Evolutionary conservation across 2,797 vertebrate genomes (phyloP).

Genomic region (Hydrolagus colliei): DNA sequence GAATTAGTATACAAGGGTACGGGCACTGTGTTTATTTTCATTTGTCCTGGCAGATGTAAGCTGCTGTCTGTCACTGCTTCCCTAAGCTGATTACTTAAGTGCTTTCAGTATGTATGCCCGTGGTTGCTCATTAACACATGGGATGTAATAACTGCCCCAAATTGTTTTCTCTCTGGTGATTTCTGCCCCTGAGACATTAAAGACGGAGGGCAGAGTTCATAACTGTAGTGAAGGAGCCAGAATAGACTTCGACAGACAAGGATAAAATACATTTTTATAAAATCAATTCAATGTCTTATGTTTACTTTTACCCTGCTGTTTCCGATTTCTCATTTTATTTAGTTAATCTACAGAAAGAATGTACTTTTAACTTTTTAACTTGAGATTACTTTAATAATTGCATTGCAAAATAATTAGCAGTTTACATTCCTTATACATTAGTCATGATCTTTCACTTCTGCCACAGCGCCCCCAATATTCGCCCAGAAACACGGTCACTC

Average conservation of each 20-base stretch:
- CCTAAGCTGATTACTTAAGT: slow-evolving; percentile 22
- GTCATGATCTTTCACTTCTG: too few species aligned
- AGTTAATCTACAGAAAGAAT: background rate
- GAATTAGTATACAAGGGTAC: slow-evolving; percentile 8
- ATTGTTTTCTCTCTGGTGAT: background rate
- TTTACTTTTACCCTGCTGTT: slow-evolving; percentile 1
- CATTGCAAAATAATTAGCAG: too few species aligned
- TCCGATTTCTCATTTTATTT: background rate
- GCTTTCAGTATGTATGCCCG: background rate
- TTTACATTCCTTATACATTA: too few species aligned
- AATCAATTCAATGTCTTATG: background rate
- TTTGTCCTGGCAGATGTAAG: slow-evolving; percentile 16
- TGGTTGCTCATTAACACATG: background rate
- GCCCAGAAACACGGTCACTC: too few species aligned
- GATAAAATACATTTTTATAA: background rate
- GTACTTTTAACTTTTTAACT: background rate
- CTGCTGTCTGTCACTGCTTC: slow-evolving; percentile 27
- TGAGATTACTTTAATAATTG: too few species aligned
- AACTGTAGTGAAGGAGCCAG: slow-evolving; percentile 4
- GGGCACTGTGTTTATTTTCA: slow-evolving; percentile 1
- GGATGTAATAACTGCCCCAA: background rate
- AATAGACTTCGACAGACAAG: slow-evolving; percentile 11
- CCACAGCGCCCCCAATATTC: too few species aligned
- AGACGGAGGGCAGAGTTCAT: slow-evolving; percentile 14
- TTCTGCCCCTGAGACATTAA: background rate